Evolutionary conservation across 2,113 vertebrate species (phyloP).

Genomic region (Mastomys coucha): DNA sequence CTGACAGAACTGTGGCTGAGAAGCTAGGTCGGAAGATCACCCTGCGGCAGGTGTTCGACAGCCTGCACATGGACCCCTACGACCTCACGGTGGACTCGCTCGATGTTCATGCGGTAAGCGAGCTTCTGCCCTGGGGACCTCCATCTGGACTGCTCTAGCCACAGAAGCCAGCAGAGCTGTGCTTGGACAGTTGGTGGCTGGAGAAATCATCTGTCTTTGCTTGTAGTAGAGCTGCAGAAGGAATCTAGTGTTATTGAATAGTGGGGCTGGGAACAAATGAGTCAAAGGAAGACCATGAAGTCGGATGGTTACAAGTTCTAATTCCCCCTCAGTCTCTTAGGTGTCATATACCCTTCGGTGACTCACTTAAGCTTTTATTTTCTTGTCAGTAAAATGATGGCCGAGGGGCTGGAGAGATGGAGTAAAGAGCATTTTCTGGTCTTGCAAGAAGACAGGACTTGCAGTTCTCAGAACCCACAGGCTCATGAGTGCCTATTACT

Average conservation of each 20-base stretch:
- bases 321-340: neutral
- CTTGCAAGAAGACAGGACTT: neutral
- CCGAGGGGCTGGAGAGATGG: no score
- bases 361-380: slow-evolving; percentile 16
- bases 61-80: slow-evolving; percentile 96
- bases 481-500: neutral
- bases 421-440: neutral
- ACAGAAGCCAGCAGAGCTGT: neutral
- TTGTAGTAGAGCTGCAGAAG: neutral
- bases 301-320: neutral
- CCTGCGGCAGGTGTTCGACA: slow-evolving; percentile 93
- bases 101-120: slow-evolving; percentile 97
- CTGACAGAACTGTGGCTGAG: slow-evolving; percentile 91
- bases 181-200: neutral
- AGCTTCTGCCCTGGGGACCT: neutral
- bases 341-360: neutral
- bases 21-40: slow-evolving; percentile 91
- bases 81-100: slow-evolving; percentile 98
- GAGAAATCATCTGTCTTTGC: neutral
- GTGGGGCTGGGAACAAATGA: neutral
- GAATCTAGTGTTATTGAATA: neutral
- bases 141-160: neutral
- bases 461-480: neutral
- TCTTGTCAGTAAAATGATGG: slow-evolving; percentile 7
- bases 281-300: neutral